These are phyloP conservation scores for Cerastis leucographa DNA, from an alignment of 2,888 invertebrate species.

Conservation along the genomic window DNA sequence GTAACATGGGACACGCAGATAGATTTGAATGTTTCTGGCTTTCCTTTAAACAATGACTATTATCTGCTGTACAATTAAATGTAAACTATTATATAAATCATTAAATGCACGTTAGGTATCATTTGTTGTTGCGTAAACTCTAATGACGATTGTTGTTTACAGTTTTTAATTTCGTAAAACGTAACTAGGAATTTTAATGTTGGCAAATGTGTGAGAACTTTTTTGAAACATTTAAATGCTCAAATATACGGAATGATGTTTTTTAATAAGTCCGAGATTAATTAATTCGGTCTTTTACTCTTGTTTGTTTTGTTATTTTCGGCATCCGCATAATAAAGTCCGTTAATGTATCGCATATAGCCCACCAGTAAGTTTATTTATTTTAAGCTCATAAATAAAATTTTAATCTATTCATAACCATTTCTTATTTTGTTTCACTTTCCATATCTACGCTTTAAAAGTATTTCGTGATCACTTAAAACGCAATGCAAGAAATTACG, in stretches of 20 bases:
- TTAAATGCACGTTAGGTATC: slow-evolving; percentile 66
- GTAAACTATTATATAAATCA: slow-evolving; percentile 64
- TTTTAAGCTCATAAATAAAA: slow-evolving; percentile 5
- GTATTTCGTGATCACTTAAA: slow-evolving; percentile 50
- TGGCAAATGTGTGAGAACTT: slow-evolving; percentile 44
- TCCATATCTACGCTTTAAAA: slow-evolving; percentile 46
- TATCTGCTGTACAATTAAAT: slow-evolving; percentile 63
- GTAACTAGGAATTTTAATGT: slow-evolving; percentile 47
- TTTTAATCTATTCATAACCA: slow-evolving; percentile 8
- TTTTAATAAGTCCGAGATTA: neutral
- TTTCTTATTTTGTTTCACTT: slow-evolving; percentile 41
- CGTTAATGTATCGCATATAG: slow-evolving; percentile 3
- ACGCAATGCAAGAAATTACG: slow-evolving; percentile 48
- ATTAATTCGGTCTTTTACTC: slow-evolving; percentile 13
- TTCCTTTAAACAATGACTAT: slow-evolving; percentile 63
- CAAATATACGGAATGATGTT: slow-evolving; percentile 9
- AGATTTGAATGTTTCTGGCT: slow-evolving; percentile 45
- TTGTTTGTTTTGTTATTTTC: slow-evolving; percentile 10
- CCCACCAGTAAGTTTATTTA: slow-evolving; percentile 18
- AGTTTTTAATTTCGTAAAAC: slow-evolving; percentile 63
- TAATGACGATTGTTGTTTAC: slow-evolving; percentile 59
- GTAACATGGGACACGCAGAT: slow-evolving; percentile 50
- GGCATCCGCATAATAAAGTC: slow-evolving; percentile 2
- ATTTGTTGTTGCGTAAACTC: slow-evolving; percentile 68
- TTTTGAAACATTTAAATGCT: slow-evolving; percentile 14